Evolutionary conservation across 2,888 invertebrate species (phyloP).

Genomic region (Torymus aiolomorphi): DNA sequence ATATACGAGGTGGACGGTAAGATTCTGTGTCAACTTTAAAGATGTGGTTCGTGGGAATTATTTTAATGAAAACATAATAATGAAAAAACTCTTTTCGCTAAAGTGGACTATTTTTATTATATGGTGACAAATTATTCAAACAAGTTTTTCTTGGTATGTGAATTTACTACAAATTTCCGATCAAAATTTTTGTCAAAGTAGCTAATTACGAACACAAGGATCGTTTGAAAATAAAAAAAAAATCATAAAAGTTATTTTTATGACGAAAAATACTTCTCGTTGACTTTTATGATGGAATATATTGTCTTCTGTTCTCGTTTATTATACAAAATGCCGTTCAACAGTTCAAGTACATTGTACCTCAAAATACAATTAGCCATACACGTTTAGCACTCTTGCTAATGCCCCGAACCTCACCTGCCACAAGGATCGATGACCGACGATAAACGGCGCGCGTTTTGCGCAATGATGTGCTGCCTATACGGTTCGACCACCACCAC

Average conservation of each 20-base stretch:
- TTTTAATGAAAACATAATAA: no score
- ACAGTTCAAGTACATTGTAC: no score
- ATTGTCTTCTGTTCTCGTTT: no score
- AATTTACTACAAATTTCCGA: background rate
- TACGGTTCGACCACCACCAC: background rate
- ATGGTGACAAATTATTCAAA: no score
- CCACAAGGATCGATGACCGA: conserved; percentile 61
- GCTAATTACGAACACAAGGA: background rate
- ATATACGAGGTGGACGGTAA: background rate
- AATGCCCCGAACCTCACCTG: conserved; percentile 57
- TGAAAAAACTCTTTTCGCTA: no score
- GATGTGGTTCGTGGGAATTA: background rate
- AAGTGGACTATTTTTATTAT: no score
- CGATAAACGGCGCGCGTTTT: conserved; percentile 62
- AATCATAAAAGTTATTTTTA: background rate
- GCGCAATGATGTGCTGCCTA: conserved; percentile 48
- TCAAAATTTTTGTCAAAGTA: no score
- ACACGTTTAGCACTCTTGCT: background rate
- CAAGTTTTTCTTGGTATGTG: no score
- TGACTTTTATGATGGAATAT: no score
- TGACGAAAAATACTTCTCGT: no score
- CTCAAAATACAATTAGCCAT: no score
- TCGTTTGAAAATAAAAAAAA: background rate
- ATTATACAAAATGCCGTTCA: no score
- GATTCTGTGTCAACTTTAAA: conserved; percentile 8